Base-by-base conservation (phyloP, 2,797 vertebrate species). In the Sardinella longiceps region DNA sequence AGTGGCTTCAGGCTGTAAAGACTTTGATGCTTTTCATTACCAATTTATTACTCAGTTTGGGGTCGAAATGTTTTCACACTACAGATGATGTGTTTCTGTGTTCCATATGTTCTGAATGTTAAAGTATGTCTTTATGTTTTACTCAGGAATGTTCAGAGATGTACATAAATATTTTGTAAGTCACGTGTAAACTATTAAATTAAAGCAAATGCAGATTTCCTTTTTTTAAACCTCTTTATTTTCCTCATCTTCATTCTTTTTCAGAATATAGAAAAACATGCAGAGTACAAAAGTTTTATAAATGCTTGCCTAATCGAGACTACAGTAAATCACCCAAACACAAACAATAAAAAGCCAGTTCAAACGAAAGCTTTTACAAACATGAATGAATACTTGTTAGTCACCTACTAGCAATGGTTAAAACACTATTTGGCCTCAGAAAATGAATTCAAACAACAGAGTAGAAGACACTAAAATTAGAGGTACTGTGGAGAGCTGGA, bases 201-300 rank as follows among this genome's bases (percentile, higher is more conserved):
- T 20, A 20, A 77, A 77, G 70, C 6, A 20, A 20, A 60, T 77
- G 25, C 28, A 30, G 28, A n/a, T n/a, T 28, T 37, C 37, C 23
- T 25, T 23, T 77, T 77, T 77, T 77, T 2, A 77, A 39, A 74
- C 33, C 63, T 77, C 1, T 39, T 9, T 39, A 39, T 77, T 6
- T 43, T 39, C 70, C 39, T 43, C 33, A 77, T 39, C 43, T 77
- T 43, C 70, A 77, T 39, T 77, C 10, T 28, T 25, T 30, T 70
- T 70, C 63, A 37, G 63, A 70, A 18, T 70, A 14, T 77, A 84
- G 82, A 81, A 86, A 84, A 86, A 43, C 83, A 84, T 82, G 70
- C 66, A 58, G 50, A 86, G 81, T 84, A 84, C 83, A 86, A 86
- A 86, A 86, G 48, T 10, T 81, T n/a, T 14, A 37, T 48, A 58